phyloP scores from a whole-genome alignment of 1,140 invertebrate genomes.

The Lucilia sericata region DNA sequence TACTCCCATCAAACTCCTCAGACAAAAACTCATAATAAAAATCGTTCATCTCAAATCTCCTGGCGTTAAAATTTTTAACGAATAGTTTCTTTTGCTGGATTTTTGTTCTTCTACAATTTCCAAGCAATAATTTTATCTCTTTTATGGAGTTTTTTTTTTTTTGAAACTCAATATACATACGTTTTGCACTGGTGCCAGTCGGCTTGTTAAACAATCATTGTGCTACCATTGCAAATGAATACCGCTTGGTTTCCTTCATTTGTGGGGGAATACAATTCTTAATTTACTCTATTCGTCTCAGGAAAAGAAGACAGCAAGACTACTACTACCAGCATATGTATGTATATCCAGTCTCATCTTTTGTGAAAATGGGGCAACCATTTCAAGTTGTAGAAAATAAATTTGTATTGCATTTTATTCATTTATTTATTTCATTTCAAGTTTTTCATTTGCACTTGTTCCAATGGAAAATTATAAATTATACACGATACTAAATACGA shows the following conservation, averaged over 20 bases:
- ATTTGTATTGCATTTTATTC: neutral
- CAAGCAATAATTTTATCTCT: too few species aligned
- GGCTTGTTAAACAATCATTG: neutral
- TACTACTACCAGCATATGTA: neutral
- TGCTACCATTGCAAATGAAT: neutral
- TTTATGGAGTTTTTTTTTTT: too few species aligned
- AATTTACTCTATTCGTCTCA: neutral
- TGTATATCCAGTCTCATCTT: neutral
- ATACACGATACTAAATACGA: neutral
- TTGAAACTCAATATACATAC: too few species aligned
- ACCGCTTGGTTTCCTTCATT: neutral
- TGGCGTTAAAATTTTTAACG: too few species aligned
- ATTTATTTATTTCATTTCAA: constrained; percentile 7
- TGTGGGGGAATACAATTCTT: neutral
- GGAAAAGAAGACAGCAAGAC: neutral
- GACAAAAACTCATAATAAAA: too few species aligned
- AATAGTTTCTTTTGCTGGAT: too few species aligned
- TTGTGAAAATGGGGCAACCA: neutral
- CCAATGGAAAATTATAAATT: neutral
- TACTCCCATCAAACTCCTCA: too few species aligned
- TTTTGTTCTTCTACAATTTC: too few species aligned
- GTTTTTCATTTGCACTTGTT: neutral
- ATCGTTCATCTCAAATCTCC: too few species aligned
- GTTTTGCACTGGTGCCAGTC: constrained; percentile 9
- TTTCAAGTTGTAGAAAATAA: neutral